These are phyloP conservation scores for Cheiracanthium punctorium DNA, from an alignment of 2,888 invertebrate species.

Conservation along the genomic window DNA sequence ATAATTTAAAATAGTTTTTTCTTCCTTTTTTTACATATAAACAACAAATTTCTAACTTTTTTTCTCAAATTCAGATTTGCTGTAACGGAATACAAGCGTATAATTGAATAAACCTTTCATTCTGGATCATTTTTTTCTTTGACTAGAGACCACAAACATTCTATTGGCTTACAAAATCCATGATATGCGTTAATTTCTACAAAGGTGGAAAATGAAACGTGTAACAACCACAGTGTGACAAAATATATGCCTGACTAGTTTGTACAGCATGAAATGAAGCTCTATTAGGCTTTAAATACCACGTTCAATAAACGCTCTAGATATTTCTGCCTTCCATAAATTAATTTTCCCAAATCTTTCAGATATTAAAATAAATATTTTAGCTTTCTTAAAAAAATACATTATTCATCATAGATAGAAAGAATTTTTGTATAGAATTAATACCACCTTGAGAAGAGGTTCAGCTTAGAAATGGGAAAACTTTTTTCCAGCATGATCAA, in stretches of 20 bases:
- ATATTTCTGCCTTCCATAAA: slow-evolving; percentile 67
- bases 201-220: slow-evolving; percentile 34
- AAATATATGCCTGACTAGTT: slow-evolving; percentile 68
- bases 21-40: no score
- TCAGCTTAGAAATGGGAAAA: slow-evolving; percentile 33
- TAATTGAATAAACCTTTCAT: no score
- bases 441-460: slow-evolving; percentile 17
- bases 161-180: slow-evolving; percentile 66
- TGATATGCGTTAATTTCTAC: slow-evolving; percentile 66
- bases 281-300: slow-evolving; percentile 49
- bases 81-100: no score
- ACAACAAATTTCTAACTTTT: no score
- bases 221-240: slow-evolving; percentile 57
- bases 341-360: slow-evolving; percentile 40
- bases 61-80: no score
- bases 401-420: slow-evolving; percentile 34
- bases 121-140: no score
- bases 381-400: slow-evolving; percentile 61
- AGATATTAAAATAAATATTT: slow-evolving; percentile 57
- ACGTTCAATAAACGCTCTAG: slow-evolving; percentile 47
- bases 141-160: slow-evolving; percentile 59
- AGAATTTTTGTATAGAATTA: slow-evolving; percentile 39
- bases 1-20: no score
- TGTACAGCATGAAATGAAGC: slow-evolving; percentile 41
- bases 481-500: slow-evolving; percentile 17